Evolutionary conservation across 1,140 invertebrate genomes (phyloP).

Genomic region (Carposina sasakii): DNA sequence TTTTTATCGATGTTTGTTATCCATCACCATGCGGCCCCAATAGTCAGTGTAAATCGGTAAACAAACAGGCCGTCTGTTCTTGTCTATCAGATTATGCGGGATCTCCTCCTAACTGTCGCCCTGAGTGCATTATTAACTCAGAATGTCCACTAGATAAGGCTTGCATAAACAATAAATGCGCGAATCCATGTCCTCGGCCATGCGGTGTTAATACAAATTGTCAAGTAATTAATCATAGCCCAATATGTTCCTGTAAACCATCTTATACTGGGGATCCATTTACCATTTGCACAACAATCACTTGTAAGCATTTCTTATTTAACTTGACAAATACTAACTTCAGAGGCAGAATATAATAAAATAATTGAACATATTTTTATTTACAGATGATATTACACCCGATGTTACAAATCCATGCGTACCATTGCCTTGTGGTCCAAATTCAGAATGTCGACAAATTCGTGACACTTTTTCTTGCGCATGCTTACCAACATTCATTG

Average conservation of each 20-base stretch:
- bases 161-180: constrained; percentile 76
- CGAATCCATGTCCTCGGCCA: constrained; percentile 75
- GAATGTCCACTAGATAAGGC: constrained; percentile 76
- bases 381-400: constrained; percentile 53
- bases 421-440: constrained; percentile 80
- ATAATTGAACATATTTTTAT: constrained; percentile 56
- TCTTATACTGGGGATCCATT: constrained; percentile 79
- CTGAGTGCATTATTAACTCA: constrained; percentile 76
- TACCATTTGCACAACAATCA: constrained; percentile 71
- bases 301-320: constrained; percentile 64
- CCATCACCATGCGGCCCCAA: constrained; percentile 79
- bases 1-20: constrained; percentile 72
- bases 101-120: constrained; percentile 74
- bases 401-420: constrained; percentile 73
- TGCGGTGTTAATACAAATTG: constrained; percentile 77
- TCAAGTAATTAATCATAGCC: constrained; percentile 78
- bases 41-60: constrained; percentile 74
- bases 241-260: constrained; percentile 76
- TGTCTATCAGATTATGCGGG: constrained; percentile 76
- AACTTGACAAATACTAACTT: not conserved
- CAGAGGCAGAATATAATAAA: constrained; percentile 45
- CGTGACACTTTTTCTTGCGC: constrained; percentile 76
- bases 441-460: constrained; percentile 78
- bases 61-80: constrained; percentile 75
- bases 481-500: constrained; percentile 77